Evolutionary conservation across 2,113 vertebrate genomes (phyloP).

Genomic region (Aleadryas rufinucha): DNA sequence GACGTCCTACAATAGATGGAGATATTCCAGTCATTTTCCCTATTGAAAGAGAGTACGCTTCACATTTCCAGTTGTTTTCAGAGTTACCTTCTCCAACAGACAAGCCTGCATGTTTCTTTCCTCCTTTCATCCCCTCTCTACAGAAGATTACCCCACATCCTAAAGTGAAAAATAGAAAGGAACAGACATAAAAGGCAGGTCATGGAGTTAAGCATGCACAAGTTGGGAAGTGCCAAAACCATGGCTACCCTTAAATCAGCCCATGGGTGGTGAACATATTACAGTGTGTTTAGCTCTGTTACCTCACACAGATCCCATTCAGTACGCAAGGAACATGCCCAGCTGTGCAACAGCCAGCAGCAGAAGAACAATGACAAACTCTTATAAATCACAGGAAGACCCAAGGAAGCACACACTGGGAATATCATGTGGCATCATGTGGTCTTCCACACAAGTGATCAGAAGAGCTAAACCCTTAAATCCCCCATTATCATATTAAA

Average conservation of each 20-base stretch:
- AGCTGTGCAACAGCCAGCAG: not conserved
- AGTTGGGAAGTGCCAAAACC: not conserved
- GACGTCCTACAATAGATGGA: not conserved
- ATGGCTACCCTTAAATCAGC: not conserved
- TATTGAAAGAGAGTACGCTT: not conserved
- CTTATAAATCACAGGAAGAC: not conserved
- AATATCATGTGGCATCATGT: not conserved
- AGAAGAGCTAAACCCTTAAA: not conserved
- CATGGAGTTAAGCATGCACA: not conserved
- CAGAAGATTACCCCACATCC: not conserved
- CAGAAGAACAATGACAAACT: not conserved
- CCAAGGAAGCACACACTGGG: not conserved
- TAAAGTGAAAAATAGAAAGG: not conserved
- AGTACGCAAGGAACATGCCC: no score
- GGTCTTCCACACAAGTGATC: not conserved
- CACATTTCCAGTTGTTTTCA: not conserved
- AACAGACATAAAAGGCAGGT: not conserved
- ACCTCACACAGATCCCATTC: not conserved
- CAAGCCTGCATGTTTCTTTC: not conserved
- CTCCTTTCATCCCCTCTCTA: not conserved
- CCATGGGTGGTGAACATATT: fast-evolving
- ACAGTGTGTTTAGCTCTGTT: not conserved
- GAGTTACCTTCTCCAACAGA: not conserved
- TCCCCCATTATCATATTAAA: not conserved
- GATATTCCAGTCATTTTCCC: not conserved